Conservation (phyloP, 2,888 invertebrate genomes). For the Acanthoscelides obtectus region DNA sequence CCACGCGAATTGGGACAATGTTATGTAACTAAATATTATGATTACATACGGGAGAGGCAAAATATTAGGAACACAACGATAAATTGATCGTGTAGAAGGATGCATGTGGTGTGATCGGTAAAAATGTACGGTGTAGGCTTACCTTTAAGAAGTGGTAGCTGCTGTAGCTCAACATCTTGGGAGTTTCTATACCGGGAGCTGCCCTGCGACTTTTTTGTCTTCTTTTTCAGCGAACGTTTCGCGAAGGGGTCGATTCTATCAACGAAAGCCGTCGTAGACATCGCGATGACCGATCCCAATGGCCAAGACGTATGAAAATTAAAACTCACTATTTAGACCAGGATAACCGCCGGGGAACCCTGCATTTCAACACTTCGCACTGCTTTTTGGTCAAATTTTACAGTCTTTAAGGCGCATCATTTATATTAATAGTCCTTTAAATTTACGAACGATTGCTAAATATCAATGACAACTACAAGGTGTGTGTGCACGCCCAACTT, state of each 20-base stretch:
- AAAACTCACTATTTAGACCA: slow-evolving; percentile 14
- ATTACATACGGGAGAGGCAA: neutral
- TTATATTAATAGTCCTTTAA: slow-evolving; percentile 31
- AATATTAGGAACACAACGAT: neutral
- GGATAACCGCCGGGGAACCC: slow-evolving; percentile 1
- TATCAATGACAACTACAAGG: slow-evolving; percentile 43
- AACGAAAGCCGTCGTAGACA: slow-evolving; percentile 89
- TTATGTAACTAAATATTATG: neutral
- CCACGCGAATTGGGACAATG: neutral
- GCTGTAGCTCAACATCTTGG: slow-evolving; percentile 95
- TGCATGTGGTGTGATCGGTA: slow-evolving; percentile 4
- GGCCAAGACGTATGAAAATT: neutral
- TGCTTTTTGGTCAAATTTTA: slow-evolving; percentile 43
- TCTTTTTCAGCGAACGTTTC: slow-evolving; percentile 96
- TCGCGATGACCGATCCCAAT: slow-evolving; percentile 42
- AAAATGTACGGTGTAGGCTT: slow-evolving; percentile 35
- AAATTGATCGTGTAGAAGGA: neutral
- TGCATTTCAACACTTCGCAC: slow-evolving; percentile 26
- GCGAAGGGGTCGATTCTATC: slow-evolving; percentile 99
- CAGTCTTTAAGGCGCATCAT: slow-evolving; percentile 39
- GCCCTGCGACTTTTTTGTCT: slow-evolving; percentile 98
- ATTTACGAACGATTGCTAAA: slow-evolving; percentile 42
- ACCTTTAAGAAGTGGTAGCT: slow-evolving; percentile 97
- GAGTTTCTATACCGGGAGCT: slow-evolving; percentile 98
- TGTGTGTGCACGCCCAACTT: slow-evolving; percentile 46